Conservation (phyloP, 2,113 vertebrate species). For the Cyprinodon variegatus region DNA sequence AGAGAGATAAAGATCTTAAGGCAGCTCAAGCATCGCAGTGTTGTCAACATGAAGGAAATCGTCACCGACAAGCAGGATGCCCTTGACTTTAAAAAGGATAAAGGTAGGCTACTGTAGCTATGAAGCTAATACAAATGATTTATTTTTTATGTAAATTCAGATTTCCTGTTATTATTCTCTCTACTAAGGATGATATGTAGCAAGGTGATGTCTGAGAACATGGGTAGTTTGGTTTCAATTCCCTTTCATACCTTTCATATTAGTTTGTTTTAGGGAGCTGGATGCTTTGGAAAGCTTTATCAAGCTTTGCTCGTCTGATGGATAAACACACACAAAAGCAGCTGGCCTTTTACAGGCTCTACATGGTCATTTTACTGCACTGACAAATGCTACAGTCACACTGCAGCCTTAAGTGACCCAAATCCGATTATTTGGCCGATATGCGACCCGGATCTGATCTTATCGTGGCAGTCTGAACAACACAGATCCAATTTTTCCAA, state of each 20-base stretch:
- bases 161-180: neutral
- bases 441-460: too few species aligned
- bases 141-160: neutral
- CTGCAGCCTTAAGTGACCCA: too few species aligned
- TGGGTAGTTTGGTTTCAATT: neutral
- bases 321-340: neutral
- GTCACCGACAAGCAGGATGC: slow-evolving; percentile 99
- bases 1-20: slow-evolving; percentile 97
- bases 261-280: neutral
- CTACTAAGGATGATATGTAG: neutral
- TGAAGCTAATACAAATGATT: neutral
- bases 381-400: too few species aligned
- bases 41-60: slow-evolving; percentile 99
- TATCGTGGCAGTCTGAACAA: too few species aligned
- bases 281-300: neutral
- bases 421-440: too few species aligned
- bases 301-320: neutral
- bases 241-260: neutral
- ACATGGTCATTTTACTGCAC: neutral
- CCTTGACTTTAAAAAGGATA: slow-evolving; percentile 99
- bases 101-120: slow-evolving; percentile 80
- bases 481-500: too few species aligned
- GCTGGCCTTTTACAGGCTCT: neutral
- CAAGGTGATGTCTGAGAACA: neutral
- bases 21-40: slow-evolving; percentile 95